A percentile compares a stretch with the other conserved stretches of the same genome.
phyloP scores from a whole-genome alignment of 2,113 vertebrate genomes.

The Cinclus mexicanus region DNA sequence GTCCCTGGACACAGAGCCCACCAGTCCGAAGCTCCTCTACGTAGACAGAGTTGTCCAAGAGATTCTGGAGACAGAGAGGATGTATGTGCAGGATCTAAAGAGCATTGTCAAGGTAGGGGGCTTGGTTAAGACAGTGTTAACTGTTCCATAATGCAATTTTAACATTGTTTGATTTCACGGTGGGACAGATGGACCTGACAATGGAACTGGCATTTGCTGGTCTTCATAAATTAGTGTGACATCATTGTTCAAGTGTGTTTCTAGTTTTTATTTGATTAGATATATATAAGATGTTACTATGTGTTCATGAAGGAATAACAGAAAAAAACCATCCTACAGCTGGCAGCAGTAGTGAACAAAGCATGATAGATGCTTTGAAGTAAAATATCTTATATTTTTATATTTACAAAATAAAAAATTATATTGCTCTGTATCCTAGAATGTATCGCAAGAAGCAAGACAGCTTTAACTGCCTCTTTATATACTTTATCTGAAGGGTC shows the following conservation, averaged over 20 bases:
- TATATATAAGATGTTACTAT: not conserved
- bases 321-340: not conserved
- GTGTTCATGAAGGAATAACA: not conserved
- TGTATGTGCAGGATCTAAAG: constrained; percentile 92
- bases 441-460: not conserved
- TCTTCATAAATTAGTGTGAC: not conserved
- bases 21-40: constrained; percentile 87
- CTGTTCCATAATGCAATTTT: not conserved
- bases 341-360: not conserved
- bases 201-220: not conserved
- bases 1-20: constrained; percentile 58
- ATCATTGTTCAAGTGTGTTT: not conserved
- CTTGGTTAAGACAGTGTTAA: not conserved
- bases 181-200: not conserved
- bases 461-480: not conserved
- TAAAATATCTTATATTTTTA: not conserved
- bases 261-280: not conserved
- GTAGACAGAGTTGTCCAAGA: constrained; percentile 97
- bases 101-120: constrained; percentile 93
- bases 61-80: constrained; percentile 94
- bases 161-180: not conserved
- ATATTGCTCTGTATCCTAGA: not conserved
- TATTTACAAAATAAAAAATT: not conserved
- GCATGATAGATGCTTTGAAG: not conserved
- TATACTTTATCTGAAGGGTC: not conserved